These are phyloP conservation scores for Hetaerina titia DNA, from an alignment of 2,888 invertebrate species.

Conservation along the genomic window DNA sequence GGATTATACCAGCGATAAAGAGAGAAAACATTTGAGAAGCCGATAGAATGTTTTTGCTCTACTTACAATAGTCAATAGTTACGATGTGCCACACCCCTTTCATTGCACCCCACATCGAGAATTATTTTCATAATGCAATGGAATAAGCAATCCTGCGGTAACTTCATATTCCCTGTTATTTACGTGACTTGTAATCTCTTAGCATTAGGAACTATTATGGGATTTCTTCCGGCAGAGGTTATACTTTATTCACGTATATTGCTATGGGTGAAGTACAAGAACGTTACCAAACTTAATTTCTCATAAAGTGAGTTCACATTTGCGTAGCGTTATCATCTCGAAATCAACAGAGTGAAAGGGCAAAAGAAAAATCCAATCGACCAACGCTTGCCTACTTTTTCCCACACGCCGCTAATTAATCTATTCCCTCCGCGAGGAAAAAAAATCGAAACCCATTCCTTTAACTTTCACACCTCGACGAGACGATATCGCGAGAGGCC, in stretches of 20 bases:
- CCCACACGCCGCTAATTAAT: conserved; percentile 46
- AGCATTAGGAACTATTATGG: background rate
- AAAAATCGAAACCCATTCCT: background rate
- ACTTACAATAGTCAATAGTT: no score
- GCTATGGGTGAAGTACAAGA: background rate
- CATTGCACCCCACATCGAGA: background rate
- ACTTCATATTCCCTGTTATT: background rate
- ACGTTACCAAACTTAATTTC: background rate
- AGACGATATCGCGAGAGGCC: conserved; percentile 40
- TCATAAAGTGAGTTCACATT: background rate
- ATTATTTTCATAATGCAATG: background rate
- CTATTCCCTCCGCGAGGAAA: conserved; percentile 36
- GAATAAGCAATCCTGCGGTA: background rate
- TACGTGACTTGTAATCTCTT: background rate
- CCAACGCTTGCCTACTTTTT: background rate
- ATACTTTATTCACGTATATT: background rate
- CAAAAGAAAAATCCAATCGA: background rate
- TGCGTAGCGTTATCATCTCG: background rate
- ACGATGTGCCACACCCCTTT: background rate
- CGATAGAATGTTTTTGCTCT: no score
- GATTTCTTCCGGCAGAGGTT: background rate
- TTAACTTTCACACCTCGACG: conserved; percentile 50
- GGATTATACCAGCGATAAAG: background rate
- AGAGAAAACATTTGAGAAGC: background rate
- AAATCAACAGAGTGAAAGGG: conserved; percentile 8